phyloP scores from a whole-genome alignment of 37 sponge, comb jelly and placozoan genomes.

The Halisarca cf. caerulea region DNA sequence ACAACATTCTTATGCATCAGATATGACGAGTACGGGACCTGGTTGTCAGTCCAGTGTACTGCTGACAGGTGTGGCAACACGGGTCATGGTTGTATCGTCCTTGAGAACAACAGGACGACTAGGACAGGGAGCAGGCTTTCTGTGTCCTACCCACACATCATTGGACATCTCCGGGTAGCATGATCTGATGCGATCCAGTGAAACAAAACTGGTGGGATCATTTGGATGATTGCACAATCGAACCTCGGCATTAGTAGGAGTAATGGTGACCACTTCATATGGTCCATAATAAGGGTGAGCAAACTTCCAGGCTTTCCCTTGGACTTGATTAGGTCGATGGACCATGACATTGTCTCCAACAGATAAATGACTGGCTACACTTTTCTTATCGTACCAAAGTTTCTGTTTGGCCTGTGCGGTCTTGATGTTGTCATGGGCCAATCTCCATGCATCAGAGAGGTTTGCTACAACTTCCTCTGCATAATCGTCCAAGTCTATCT shows the following conservation, averaged over 20 bases:
- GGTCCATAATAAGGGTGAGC: not conserved
- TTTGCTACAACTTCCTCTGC: not conserved
- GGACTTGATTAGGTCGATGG: not conserved
- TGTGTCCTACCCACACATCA: not conserved
- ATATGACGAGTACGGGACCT: not conserved
- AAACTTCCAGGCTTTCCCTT: conserved; percentile 10
- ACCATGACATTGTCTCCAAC: conserved; percentile 8
- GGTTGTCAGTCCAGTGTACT: not conserved
- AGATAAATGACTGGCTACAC: not conserved
- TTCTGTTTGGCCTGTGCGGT: not conserved
- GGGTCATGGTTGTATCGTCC: not conserved
- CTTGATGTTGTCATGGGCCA: conserved; percentile 9
- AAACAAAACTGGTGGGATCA: not conserved
- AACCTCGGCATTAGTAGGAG: not conserved
- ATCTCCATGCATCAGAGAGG: not conserved
- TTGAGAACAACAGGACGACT: not conserved
- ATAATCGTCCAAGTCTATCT: not conserved
- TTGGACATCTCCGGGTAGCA: conserved; percentile 6
- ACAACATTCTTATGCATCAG: no score
- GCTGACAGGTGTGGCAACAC: not conserved
- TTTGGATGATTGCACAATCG: not conserved
- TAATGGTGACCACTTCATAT: not conserved
- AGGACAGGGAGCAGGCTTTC: not conserved
- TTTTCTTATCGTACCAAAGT: not conserved
- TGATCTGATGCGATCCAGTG: not conserved